Conservation (phyloP, 2,888 invertebrate genomes). For the Acheta domesticus region DNA sequence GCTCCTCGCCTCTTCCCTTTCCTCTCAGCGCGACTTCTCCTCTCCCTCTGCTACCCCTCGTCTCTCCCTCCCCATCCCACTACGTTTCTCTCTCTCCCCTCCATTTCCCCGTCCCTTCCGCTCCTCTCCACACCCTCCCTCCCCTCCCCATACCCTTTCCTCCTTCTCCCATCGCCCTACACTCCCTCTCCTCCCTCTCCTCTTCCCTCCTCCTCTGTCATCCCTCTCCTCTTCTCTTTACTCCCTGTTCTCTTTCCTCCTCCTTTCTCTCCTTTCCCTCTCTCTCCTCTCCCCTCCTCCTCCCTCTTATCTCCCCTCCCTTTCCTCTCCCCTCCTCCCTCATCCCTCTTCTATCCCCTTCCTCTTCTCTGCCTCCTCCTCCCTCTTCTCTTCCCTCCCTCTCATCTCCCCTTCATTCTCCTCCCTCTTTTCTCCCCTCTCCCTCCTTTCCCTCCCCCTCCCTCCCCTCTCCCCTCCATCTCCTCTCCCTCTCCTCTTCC, state of each 20-base stretch:
- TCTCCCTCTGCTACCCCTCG: neutral
- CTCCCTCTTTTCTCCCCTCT: neutral
- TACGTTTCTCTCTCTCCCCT: neutral
- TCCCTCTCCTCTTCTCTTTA: neutral
- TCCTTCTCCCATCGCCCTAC: rapidly evolving
- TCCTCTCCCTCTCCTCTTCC: too few relatives aligned
- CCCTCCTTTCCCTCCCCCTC: neutral
- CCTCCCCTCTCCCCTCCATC: neutral
- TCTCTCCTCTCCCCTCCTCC: neutral
- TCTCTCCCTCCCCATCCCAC: neutral
- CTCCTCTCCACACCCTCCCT: neutral
- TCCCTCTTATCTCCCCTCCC: neutral
- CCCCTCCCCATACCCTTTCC: neutral
- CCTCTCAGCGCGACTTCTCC: neutral
- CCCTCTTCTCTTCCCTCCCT: neutral
- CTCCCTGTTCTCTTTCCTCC: neutral
- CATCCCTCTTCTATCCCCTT: neutral
- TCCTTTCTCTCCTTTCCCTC: neutral
- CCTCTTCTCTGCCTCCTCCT: neutral
- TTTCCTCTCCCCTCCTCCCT: neutral
- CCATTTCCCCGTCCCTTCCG: neutral
- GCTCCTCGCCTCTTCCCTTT: neutral
- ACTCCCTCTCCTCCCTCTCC: neutral
- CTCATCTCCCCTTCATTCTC: neutral
- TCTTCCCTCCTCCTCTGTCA: neutral